Percentiles rank a stretch among this genome's conserved stretches.
Conservation (phyloP, 1,140 invertebrate genomes). For the Steinernema feltiae region DNA sequence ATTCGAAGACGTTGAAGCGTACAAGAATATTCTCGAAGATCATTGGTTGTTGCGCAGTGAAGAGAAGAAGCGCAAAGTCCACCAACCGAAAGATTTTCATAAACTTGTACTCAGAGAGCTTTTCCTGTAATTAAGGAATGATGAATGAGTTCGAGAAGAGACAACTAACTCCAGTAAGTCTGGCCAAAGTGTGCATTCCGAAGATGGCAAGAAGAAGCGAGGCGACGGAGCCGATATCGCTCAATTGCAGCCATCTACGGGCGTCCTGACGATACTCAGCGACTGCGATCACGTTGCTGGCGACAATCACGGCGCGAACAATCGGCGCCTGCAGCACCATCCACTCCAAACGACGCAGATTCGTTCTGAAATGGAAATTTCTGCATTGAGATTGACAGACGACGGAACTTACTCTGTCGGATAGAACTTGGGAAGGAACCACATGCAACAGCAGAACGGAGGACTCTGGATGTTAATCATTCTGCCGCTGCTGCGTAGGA, state of each 20-base stretch:
- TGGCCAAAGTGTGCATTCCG: conserved; percentile 33
- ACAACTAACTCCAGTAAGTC: conserved; percentile 25
- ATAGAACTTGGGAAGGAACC: conserved; percentile 24
- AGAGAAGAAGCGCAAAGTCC: conserved; percentile 35
- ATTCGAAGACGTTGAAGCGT: conserved; percentile 29
- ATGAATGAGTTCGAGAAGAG: too few species aligned
- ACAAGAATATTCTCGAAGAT: conserved; percentile 37
- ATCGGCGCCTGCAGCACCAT: conserved; percentile 34
- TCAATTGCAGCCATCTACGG: conserved; percentile 23
- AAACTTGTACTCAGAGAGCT: conserved; percentile 34
- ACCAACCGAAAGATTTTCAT: conserved; percentile 40
- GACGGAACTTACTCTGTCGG: conserved; percentile 26
- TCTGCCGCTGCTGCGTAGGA: conserved; percentile 18
- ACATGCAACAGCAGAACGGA: conserved; percentile 36
- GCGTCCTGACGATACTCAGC: conserved; percentile 33
- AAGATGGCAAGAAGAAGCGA: conserved; percentile 37
- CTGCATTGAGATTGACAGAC: neutral
- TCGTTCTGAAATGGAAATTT: conserved; percentile 24
- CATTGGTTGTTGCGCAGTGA: conserved; percentile 39
- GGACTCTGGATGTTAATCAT: conserved; percentile 34
- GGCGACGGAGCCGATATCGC: conserved; percentile 30
- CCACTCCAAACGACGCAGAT: conserved; percentile 35
- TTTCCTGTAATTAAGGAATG: conserved; percentile 33
- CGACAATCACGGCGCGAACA: conserved; percentile 31
- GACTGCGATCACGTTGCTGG: conserved; percentile 31